Conservation (phyloP, 1,140 invertebrate genomes). For the Bombus pyrosoma region DNA sequence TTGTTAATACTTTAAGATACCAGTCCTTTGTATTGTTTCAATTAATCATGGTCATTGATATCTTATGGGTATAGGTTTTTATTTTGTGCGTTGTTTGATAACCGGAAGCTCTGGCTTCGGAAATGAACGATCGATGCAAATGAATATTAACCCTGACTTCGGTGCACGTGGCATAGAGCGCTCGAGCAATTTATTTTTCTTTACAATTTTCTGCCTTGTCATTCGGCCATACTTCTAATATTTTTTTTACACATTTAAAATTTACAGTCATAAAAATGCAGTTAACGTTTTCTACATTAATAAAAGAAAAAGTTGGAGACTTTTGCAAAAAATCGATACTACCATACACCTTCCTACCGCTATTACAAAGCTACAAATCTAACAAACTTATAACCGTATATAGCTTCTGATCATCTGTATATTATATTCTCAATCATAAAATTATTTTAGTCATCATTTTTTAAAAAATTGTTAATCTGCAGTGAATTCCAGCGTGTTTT, state of each 20-base stretch:
- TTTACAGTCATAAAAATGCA: background rate
- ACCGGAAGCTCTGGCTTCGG: background rate
- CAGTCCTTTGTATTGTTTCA: background rate
- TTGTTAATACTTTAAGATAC: background rate
- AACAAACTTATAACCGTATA: background rate
- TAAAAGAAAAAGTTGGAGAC: background rate
- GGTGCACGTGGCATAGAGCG: conserved; percentile 44
- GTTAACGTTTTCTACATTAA: background rate
- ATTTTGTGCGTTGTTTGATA: background rate
- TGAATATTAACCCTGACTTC: conserved; percentile 22
- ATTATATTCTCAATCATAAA: no score
- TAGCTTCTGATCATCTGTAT: no score
- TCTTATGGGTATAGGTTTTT: background rate
- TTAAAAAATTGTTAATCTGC: background rate
- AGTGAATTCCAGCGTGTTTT: background rate
- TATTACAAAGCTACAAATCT: background rate
- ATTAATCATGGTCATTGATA: background rate
- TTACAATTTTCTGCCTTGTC: background rate
- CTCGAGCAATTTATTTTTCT: background rate
- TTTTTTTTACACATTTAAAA: no score
- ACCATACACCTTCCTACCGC: background rate
- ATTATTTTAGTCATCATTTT: background rate
- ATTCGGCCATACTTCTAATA: background rate
- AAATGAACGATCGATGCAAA: conserved; percentile 20
- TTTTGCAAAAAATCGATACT: conserved; percentile 25